Percentiles rank a stretch among this genome's conserved stretches.
Evolutionary conservation across 2,888 invertebrate genomes (phyloP).

Genomic region (Stictocephala bisonia): DNA sequence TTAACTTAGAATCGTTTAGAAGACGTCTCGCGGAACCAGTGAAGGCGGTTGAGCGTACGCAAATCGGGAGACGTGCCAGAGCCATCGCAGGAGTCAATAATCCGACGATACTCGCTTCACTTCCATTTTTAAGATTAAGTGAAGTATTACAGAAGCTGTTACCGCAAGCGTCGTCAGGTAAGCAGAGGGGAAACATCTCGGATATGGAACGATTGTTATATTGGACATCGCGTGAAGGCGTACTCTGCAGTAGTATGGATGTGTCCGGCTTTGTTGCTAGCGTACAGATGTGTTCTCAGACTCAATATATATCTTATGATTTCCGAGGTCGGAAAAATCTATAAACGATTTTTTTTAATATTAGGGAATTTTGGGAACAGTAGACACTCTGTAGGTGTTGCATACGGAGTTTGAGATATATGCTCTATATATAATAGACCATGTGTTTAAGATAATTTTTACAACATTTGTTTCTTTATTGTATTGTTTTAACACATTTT

Average conservation of each 20-base stretch:
- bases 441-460: too few relatives aligned
- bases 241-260: background rate
- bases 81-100: background rate
- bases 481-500: too few relatives aligned
- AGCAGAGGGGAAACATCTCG: background rate
- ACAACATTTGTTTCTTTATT: too few relatives aligned
- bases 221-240: background rate
- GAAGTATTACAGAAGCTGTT: background rate
- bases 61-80: background rate
- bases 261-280: too few relatives aligned
- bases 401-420: too few relatives aligned
- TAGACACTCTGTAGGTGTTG: too few relatives aligned
- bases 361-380: too few relatives aligned
- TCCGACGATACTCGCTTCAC: background rate
- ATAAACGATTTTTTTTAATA: too few relatives aligned
- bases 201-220: background rate
- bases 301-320: too few relatives aligned
- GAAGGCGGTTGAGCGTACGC: background rate
- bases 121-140: background rate
- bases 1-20: background rate
- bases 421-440: too few relatives aligned
- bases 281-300: too few relatives aligned
- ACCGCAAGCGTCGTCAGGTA: background rate
- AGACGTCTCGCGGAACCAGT: background rate
- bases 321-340: too few relatives aligned